Base-by-base conservation (phyloP, 1,140 invertebrate genomes). In the Zaprionus gabonicus region DNA sequence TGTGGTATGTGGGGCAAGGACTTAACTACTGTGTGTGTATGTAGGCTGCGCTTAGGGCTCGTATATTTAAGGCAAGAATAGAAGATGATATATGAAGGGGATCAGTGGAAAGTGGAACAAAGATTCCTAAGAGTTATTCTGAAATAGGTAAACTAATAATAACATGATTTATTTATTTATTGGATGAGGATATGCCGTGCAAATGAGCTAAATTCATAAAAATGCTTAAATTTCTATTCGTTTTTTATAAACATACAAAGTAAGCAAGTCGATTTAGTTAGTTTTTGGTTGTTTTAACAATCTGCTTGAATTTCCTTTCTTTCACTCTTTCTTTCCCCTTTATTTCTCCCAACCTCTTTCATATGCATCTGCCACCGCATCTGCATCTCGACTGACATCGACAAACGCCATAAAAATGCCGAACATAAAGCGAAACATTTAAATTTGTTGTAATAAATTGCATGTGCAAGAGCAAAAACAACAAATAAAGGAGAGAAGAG, bases 381-480 rank as follows among this genome's bases (percentile, higher is more conserved):
- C 69, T 84, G 65, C 74, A 82, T 81, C 64, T 62, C 44, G 60
- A 64, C 36, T 56, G 60, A 25, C 49, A 71, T 55, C 9, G 71
- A 72, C 13, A 74, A 81, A 71, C 66, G 60, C 51, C 71, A 85
- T 81, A 90, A 91, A 88, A 91, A 82, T 90, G 63, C 70, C 75
- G 38, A 71, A 69, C 60, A 71, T 67, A 73, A 72, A 74, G 71
- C 80, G 74, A 65, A 83, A 81, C 86, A 91, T 91, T 86, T 86
- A 86, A 91, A 91, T 91, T 85, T 86, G 80, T 80, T 86, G 86
- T 82, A 91, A 91, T 91, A 91, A 91, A 91, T 91, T 86, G 80
- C 71, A 70, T 46, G 51, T 56, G 49, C 73, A 53, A 70, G 49
- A 55, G 62, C 41, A 56, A 25, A 38, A 73, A 49, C 27, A 41